Base-by-base conservation (phyloP, 2,888 invertebrate genomes). In the Callyntrura sp. region DNA sequence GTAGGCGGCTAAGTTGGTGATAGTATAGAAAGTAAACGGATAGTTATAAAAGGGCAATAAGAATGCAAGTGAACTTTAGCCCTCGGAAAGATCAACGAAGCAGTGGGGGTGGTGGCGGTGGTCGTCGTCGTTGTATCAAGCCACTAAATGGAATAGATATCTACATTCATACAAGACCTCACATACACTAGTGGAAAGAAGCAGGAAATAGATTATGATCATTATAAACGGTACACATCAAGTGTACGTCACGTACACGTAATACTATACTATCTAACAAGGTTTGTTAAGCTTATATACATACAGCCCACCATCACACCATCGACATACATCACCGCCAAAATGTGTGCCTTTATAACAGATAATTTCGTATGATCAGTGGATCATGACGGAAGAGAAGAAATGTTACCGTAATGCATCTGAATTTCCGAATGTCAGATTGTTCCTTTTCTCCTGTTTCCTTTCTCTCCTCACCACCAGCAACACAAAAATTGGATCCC, bases 41-140 rank as follows among this genome's bases (percentile, higher is more conserved):
- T 14, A n/a, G n/a, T 3, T 51, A n/a, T 1, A 51, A 51, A 51
- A n/a, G 51, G 51, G 51, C 51, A 51, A 51, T 51, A 51, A 23
- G 20, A 48, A 51, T 76, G 76, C 76, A 76, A 51, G 76, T 76
- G 76, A 76, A 76, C 76, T 51, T 43, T 25, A 14, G 76, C 48
- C 76, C 25, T 51, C 23, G 23, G 23, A 76, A 76, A 76, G 76
- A 73, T 76, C 48, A 76, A 51, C 17, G 20, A 76, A 76, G 70
- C 12, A 17, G 11, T 70, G 76, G 51, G n/a, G n/a, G n/a, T n/a
- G n/a, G n/a, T n/a, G n/a, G n/a, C n/a, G n/a, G n/a, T n/a, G n/a
- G n/a, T n/a, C n/a, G n/a, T n/a, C n/a, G n/a, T 76, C 8, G 25
- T 51, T 48, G 17, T 5, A 43, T 35, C 35, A 35, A 35, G 35